Evolutionary conservation across 2,113 vertebrate genomes (phyloP).

Genomic region (Motacilla alba): DNA sequence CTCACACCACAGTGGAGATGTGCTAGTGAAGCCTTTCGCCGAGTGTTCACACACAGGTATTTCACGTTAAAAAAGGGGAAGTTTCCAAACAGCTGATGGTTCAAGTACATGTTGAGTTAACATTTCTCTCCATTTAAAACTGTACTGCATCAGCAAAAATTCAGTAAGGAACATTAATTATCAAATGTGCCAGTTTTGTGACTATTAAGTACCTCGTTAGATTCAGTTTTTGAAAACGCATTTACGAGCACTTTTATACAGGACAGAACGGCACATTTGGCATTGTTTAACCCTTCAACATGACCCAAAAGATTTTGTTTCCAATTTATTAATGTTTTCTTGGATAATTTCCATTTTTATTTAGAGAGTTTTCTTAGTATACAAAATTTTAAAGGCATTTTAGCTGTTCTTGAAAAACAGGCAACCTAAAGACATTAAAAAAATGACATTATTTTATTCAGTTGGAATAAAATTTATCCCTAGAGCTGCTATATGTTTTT

Average conservation of each 20-base stretch:
- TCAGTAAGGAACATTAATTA: slow-evolving; percentile 78
- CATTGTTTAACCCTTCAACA: slow-evolving; percentile 22
- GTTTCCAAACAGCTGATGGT: slow-evolving; percentile 40
- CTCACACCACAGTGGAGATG: background rate
- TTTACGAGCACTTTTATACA: slow-evolving; percentile 55
- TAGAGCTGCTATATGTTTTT: slow-evolving; percentile 52
- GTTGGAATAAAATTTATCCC: background rate
- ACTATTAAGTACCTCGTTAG: slow-evolving; percentile 77
- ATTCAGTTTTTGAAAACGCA: slow-evolving; percentile 71
- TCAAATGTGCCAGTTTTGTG: slow-evolving; percentile 77
- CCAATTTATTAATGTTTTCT: background rate
- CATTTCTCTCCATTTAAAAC: slow-evolving; percentile 47
- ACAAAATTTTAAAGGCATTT: background rate
- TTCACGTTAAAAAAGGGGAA: background rate
- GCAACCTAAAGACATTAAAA: background rate
- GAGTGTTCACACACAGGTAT: background rate
- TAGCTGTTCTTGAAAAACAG: background rate
- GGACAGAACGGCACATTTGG: background rate
- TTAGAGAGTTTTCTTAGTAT: background rate
- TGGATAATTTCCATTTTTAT: background rate
- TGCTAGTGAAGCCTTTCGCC: background rate
- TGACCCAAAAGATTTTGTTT: background rate
- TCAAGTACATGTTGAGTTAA: slow-evolving; percentile 61
- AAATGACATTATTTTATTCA: background rate
- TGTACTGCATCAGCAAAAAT: slow-evolving; percentile 67